Evolutionary conservation across 1,140 invertebrate species (phyloP).

Genomic region (Drosophila mayri): DNA sequence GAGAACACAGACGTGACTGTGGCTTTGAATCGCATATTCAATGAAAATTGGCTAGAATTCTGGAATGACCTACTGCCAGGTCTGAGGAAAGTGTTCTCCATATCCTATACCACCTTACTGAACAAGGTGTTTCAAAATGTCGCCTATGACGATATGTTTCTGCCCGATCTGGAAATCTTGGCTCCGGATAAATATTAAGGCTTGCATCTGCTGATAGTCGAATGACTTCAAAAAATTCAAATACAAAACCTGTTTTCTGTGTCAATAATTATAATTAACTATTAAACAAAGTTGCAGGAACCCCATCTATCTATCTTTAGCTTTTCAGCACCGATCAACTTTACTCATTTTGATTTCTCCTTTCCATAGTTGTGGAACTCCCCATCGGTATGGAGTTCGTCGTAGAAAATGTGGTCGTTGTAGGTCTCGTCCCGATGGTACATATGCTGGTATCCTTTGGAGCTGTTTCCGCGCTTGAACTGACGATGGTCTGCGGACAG

Average conservation of each 20-base stretch:
- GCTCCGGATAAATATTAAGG: no score
- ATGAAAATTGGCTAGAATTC: constrained; percentile 57
- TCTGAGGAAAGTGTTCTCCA: constrained; percentile 7
- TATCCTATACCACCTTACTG: constrained; percentile 20
- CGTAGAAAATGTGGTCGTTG: constrained; percentile 83
- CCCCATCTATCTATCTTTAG: no score
- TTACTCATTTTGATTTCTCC: constrained; percentile 4
- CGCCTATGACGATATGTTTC: constrained; percentile 67
- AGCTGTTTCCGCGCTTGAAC: constrained; percentile 55
- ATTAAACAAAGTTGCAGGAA: neutral
- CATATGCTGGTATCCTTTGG: constrained; percentile 72
- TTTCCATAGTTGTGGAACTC: constrained; percentile 52
- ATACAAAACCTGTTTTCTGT: neutral
- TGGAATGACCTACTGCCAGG: constrained; percentile 56
- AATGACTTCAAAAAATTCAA: neutral
- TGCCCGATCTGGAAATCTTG: constrained; percentile 12
- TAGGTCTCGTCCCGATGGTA: constrained; percentile 78
- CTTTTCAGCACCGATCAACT: neutral
- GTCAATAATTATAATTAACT: neutral
- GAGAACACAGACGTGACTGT: constrained; percentile 56
- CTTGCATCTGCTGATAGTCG: neutral
- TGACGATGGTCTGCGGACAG: constrained; percentile 58
- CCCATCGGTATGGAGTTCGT: constrained; percentile 70
- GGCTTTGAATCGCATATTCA: constrained; percentile 35
- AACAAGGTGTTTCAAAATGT: constrained; percentile 48